Evolutionary conservation across 2,797 vertebrate genomes (phyloP).

Genomic region (Melanogrammus aeglefinus): DNA sequence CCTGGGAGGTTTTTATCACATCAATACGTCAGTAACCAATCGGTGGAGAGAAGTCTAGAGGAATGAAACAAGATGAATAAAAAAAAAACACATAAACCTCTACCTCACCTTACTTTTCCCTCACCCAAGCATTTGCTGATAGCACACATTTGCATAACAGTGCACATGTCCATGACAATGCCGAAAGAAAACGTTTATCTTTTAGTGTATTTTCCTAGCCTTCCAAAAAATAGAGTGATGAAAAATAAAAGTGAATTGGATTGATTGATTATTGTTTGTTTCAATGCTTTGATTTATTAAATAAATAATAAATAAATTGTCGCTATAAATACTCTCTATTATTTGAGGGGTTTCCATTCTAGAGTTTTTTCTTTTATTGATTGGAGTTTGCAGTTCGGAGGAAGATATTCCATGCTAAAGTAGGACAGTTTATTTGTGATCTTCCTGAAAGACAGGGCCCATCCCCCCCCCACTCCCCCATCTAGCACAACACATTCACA

Average conservation of each 20-base stretch:
- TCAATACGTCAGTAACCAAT: constrained; percentile 49
- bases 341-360: background rate
- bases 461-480: background rate
- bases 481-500: background rate
- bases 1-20: constrained; percentile 28
- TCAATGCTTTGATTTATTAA: background rate
- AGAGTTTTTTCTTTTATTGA: background rate
- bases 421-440: background rate
- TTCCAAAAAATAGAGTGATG: background rate
- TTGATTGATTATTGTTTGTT: background rate
- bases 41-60: constrained; percentile 35
- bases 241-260: background rate
- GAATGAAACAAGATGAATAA: constrained; percentile 55
- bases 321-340: background rate
- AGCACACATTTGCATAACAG: background rate
- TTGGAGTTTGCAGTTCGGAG: background rate
- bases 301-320: background rate
- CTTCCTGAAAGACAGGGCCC: background rate
- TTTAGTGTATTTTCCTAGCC: background rate
- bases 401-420: background rate
- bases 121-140: background rate
- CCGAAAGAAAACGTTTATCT: background rate
- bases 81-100: background rate
- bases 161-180: background rate
- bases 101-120: background rate